A percentile compares a stretch with the other conserved stretches of the same genome.
These are phyloP conservation scores for Plagodis pulveraria DNA, from an alignment of 2,888 invertebrate species.

Conservation along the genomic window DNA sequence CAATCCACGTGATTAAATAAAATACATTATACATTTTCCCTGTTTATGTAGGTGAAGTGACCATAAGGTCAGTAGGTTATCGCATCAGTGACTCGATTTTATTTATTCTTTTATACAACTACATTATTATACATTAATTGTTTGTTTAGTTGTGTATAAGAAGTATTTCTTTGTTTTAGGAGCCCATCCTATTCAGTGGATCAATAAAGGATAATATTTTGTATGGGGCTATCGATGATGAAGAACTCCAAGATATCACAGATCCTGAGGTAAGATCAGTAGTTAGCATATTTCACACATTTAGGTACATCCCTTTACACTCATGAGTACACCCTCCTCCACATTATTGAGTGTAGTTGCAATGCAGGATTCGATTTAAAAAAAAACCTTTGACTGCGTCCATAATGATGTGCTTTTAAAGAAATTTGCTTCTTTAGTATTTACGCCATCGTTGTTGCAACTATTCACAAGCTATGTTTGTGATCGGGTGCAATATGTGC, in stretches of 20 bases:
- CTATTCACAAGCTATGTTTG: no score
- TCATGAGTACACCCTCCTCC: no score
- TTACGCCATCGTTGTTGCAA: no score
- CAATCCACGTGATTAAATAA: no score
- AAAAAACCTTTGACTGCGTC: no score
- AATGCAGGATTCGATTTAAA: no score
- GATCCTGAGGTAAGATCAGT: conserved; percentile 45
- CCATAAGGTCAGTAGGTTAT: background rate
- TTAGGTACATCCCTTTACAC: background rate
- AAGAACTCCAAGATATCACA: conserved; percentile 37
- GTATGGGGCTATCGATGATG: conserved; percentile 89
- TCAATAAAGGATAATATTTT: conserved; percentile 95
- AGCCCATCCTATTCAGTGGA: conserved; percentile 96
- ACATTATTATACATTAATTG: background rate
- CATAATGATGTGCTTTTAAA: no score
- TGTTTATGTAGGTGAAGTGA: background rate
- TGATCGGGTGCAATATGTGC: no score
- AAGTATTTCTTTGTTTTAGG: conserved; percentile 78
- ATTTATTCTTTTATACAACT: background rate
- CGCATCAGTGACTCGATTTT: background rate
- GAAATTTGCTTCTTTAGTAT: no score
- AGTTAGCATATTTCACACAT: background rate
- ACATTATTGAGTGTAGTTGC: no score
- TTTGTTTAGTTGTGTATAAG: background rate
- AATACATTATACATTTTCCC: background rate